Evolutionary conservation across 2,797 vertebrate species (phyloP).

Genomic region (Perdix hodgsoniae): DNA sequence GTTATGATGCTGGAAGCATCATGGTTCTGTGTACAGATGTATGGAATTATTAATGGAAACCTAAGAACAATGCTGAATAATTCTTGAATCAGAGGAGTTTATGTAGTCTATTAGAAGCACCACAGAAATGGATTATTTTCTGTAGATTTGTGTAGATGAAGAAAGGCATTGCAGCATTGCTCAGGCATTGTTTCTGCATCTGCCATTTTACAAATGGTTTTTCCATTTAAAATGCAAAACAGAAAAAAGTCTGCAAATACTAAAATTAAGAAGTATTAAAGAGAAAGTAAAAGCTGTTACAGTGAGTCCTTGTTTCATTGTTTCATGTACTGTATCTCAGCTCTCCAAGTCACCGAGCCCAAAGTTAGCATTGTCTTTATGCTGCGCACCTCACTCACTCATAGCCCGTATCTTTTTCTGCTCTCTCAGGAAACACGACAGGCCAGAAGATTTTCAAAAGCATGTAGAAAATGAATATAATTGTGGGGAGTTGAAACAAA

Average conservation of each 20-base stretch:
- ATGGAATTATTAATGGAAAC: neutral
- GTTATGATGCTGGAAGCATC: neutral
- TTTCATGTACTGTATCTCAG: slow-evolving; percentile 20
- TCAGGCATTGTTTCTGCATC: neutral
- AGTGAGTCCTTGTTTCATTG: slow-evolving; percentile 32
- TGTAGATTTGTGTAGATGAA: neutral
- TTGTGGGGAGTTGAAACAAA: slow-evolving; percentile 55
- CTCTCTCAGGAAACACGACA: slow-evolving; percentile 1
- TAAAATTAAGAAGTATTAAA: neutral
- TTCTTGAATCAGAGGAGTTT: neutral
- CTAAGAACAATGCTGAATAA: neutral
- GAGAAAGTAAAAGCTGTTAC: slow-evolving; percentile 52
- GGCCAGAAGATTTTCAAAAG: slow-evolving; percentile 27
- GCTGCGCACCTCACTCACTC: neutral
- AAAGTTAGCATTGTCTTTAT: slow-evolving; percentile 50
- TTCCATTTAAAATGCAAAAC: neutral
- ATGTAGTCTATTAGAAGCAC: neutral
- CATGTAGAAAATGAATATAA: slow-evolving; percentile 45
- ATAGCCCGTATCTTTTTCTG: slow-evolving; percentile 4
- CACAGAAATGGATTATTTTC: neutral
- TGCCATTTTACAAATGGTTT: neutral
- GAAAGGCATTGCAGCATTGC: neutral
- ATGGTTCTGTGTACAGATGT: accelerated
- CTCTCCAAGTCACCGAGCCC: slow-evolving; percentile 36
- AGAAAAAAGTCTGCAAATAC: neutral